Conservation (phyloP, 2,888 invertebrate genomes). For the Strigamia maritima region DNA sequence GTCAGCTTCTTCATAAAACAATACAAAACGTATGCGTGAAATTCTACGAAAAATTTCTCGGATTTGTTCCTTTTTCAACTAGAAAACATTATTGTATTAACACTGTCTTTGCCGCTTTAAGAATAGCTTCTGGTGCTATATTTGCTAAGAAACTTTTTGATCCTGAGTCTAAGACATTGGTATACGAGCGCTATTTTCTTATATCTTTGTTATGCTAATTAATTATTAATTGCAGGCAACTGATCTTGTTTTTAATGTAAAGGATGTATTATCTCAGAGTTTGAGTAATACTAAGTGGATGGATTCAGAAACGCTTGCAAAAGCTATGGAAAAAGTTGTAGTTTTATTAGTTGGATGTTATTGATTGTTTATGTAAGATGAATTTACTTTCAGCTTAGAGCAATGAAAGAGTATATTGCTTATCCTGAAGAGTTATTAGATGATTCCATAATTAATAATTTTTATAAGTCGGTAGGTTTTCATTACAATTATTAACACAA, state of each 20-base stretch:
- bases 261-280: constrained; percentile 75
- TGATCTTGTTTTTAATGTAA: constrained; percentile 80
- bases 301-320: constrained; percentile 71
- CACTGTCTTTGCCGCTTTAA: constrained; percentile 28
- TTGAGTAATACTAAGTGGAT: constrained; percentile 81
- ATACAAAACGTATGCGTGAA: constrained; percentile 25
- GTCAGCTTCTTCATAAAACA: constrained; percentile 61
- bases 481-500: too few species aligned
- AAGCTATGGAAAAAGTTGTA: constrained; percentile 51
- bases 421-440: constrained; percentile 87
- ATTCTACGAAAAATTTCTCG: constrained; percentile 37
- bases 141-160: constrained; percentile 85
- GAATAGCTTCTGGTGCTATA: constrained; percentile 64
- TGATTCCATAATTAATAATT: constrained; percentile 69
- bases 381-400: constrained; percentile 60
- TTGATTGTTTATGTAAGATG: neutral
- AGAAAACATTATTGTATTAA: constrained; percentile 39
- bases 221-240: neutral
- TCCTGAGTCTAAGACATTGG: constrained; percentile 67
- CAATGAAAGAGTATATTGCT: constrained; percentile 85
- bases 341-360: neutral
- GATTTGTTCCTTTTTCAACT: constrained; percentile 35
- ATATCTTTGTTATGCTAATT: neutral
- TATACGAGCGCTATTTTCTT: constrained; percentile 47
- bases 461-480: neutral